Evolutionary conservation across 2,113 vertebrate genomes (phyloP).

Genomic region (Paedocypris sp.): DNA sequence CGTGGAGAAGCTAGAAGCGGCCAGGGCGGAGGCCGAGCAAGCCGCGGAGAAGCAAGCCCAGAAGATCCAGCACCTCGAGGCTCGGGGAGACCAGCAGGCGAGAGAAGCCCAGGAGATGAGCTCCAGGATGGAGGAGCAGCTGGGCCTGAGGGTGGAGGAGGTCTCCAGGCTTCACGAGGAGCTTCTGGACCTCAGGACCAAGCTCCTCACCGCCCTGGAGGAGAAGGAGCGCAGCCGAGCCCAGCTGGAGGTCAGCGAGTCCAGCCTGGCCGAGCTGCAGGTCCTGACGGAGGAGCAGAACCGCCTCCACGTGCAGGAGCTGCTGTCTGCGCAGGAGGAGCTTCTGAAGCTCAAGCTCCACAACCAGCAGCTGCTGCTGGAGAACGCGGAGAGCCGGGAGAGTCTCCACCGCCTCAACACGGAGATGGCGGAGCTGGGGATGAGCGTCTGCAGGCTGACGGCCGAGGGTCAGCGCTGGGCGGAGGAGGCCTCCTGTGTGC

Average conservation of each 20-base stretch:
- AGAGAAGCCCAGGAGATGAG: slow-evolving; percentile 52
- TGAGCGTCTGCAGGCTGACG: slow-evolving; percentile 71
- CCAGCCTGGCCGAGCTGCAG: slow-evolving; percentile 62
- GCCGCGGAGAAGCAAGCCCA: slow-evolving; percentile 46
- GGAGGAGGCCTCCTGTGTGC: slow-evolving; percentile 43
- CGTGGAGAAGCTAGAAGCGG: slow-evolving; percentile 37
- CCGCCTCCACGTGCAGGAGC: slow-evolving; percentile 66
- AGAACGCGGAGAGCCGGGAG: slow-evolving; percentile 69
- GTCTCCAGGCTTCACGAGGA: slow-evolving; percentile 64
- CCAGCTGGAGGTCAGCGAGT: slow-evolving; percentile 58
- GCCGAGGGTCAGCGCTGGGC: slow-evolving; percentile 58
- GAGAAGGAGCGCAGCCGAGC: slow-evolving; percentile 60
- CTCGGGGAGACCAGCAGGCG: slow-evolving; percentile 56
- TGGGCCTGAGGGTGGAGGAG: slow-evolving; percentile 62
- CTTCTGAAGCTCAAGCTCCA: slow-evolving; percentile 53
- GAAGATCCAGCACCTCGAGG: slow-evolving; percentile 46
- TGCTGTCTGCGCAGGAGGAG: slow-evolving; percentile 60
- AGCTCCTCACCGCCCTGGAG: slow-evolving; percentile 53
- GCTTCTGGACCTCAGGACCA: slow-evolving; percentile 59
- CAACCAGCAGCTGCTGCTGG: slow-evolving; percentile 56
- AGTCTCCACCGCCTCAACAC: slow-evolving; percentile 75
- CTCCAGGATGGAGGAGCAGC: slow-evolving; percentile 63
- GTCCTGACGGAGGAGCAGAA: slow-evolving; percentile 65
- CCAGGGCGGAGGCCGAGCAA: slow-evolving; percentile 55
- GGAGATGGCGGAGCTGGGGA: slow-evolving; percentile 79